Base-by-base conservation (phyloP, 2,888 invertebrate species). In the Stomorhina lunata region DNA sequence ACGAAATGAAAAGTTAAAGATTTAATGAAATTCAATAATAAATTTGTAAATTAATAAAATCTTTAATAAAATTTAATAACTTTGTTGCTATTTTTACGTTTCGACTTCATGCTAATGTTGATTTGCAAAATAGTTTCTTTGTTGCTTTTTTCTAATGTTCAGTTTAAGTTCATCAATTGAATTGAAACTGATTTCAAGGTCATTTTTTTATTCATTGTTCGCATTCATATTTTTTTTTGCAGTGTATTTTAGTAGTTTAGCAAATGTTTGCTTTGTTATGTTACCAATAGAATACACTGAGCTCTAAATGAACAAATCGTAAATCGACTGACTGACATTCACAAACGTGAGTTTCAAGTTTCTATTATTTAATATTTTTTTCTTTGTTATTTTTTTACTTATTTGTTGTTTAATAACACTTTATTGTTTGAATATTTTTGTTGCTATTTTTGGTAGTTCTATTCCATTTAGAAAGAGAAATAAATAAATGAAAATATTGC, bases 341-440 rank as follows among this genome's bases (percentile, higher is more conserved):
- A 55, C 22, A 65, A 65, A 65, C 73, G 73, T 75, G 65, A 75
- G 65, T 65, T 32, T 65, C 43, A 65, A 32, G 43, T 75, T 43
- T 75, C 43, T 65, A 50, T 72, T 65, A 55, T 55, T 32, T 17
- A 40, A n/a, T 12, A n/a, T 15, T 55, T 32, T 12, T 25, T 48
- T 27, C 10, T 6, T 71, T 59, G n/a, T 40, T n/a, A 7, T 17
- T n/a, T 20, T 29, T 22, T 4, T 57, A 22, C 10, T 29, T 29
- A 53, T 29, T 53, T 48, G 48, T 50, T 43, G n/a, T 12, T 40
- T 2, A 15, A 15, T n/a, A 6, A 43, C 43, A 43, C 17, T 50
- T 50, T 27, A 50, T 27, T 50, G 37, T 22, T 10, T 48, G 20
- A 22, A 20, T 9, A 4, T 9, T 22, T 48, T 9, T 48, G 20